These are phyloP conservation scores for Bryconaethiops microstoma DNA, from an alignment of 2,797 vertebrate genomes.

Conservation along the genomic window DNA sequence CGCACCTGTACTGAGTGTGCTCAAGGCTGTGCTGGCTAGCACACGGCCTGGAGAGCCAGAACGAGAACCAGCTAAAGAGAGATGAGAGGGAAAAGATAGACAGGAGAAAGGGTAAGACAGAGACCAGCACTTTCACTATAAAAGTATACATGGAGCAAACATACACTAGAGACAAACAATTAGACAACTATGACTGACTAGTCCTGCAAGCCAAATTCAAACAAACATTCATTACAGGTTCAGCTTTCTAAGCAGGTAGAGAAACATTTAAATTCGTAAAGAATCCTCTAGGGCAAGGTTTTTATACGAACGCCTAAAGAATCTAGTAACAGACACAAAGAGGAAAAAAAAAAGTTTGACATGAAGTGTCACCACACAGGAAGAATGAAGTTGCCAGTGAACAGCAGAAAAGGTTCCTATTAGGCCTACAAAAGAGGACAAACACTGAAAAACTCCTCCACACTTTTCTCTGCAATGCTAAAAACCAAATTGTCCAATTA, in stretches of 20 bases:
- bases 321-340: conserved; percentile 24
- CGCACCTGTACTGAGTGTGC: conserved; percentile 88
- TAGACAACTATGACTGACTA: conserved; percentile 12
- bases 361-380: conserved; percentile 33
- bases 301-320: conserved; percentile 17
- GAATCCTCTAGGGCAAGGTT: background rate
- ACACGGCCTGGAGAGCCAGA: conserved; percentile 96
- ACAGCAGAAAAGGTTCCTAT: conserved; percentile 38
- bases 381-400: conserved; percentile 43
- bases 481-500: background rate
- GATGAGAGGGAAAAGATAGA: background rate
- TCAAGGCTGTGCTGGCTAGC: conserved; percentile 90
- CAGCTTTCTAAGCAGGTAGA: background rate
- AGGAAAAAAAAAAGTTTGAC: background rate
- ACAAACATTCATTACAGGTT: conserved; percentile 21
- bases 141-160: background rate
- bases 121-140: background rate
- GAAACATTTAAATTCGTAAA: background rate
- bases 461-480: conserved; percentile 43
- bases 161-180: conserved; percentile 3
- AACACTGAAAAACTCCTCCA: conserved; percentile 44
- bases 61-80: conserved; percentile 88
- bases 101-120: background rate
- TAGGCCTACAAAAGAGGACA: conserved; percentile 33
- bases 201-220: conserved; percentile 16